Conservation (phyloP, 2,113 vertebrate genomes). For the Leptobrachium leishanense region DNA sequence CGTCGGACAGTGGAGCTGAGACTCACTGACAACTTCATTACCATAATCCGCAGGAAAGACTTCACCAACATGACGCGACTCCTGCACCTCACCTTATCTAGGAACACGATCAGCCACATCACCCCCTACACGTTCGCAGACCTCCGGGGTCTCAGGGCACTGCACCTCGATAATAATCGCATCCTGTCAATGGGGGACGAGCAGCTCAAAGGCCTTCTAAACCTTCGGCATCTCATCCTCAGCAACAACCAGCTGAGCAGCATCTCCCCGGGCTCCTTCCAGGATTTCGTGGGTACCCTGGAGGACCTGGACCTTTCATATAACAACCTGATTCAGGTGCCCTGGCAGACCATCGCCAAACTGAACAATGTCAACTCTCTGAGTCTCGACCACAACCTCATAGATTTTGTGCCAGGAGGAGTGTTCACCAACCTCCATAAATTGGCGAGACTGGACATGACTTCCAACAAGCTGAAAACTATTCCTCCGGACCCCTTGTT, state of each 20-base stretch:
- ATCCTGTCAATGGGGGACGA: constrained; percentile 72
- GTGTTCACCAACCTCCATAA: constrained; percentile 81
- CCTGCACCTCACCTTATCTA: constrained; percentile 77
- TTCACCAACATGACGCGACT: constrained; percentile 83
- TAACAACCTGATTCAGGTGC: constrained; percentile 75
- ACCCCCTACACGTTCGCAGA: constrained; percentile 72
- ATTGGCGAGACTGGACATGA: constrained; percentile 79
- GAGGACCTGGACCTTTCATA: constrained; percentile 80
- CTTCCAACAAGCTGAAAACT: constrained; percentile 81
- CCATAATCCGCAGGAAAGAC: constrained; percentile 74
- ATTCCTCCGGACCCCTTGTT: constrained; percentile 79
- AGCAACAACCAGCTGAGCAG: constrained; percentile 79
- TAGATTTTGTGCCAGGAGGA: constrained; percentile 76
- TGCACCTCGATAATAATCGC: constrained; percentile 78
- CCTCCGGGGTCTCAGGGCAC: constrained; percentile 75
- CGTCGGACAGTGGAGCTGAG: constrained; percentile 76
- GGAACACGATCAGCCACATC: constrained; percentile 81
- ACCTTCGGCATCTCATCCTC: constrained; percentile 77
- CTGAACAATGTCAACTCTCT: constrained; percentile 76
- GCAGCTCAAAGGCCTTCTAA: constrained; percentile 76
- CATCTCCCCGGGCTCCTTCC: constrained; percentile 73
- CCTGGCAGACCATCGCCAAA: constrained; percentile 73
- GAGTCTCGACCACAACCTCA: constrained; percentile 79
- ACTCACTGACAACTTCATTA: constrained; percentile 83
- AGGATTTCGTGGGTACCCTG: constrained; percentile 78